phyloP scores from a whole-genome alignment of 2,797 vertebrate species.

The Gastrophryne carolinensis region DNA sequence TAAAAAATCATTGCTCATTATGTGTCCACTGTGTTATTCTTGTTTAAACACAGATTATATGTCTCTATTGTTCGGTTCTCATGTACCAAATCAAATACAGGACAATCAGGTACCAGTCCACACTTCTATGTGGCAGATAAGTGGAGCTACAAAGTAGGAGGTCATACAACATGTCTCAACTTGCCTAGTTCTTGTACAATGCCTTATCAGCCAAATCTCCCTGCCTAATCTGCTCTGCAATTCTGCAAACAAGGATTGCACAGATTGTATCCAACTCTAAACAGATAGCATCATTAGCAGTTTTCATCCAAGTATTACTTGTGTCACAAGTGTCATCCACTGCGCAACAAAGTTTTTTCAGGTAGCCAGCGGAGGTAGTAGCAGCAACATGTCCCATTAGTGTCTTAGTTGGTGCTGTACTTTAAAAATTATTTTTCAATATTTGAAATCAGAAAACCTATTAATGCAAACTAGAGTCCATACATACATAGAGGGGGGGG shows the following conservation, averaged over 20 bases:
- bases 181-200: slow-evolving; percentile 26
- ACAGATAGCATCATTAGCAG: too few species aligned
- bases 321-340: too few species aligned
- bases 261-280: neutral
- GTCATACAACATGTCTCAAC: slow-evolving; percentile 30
- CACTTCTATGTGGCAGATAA: neutral
- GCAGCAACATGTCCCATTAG: too few species aligned
- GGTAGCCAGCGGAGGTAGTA: too few species aligned
- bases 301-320: too few species aligned
- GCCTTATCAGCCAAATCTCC: neutral
- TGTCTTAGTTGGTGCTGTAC: too few species aligned
- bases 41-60: neutral
- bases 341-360: too few species aligned
- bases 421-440: too few species aligned
- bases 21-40: neutral
- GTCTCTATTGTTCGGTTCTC: slow-evolving; percentile 9
- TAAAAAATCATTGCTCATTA: slow-evolving; percentile 2
- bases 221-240: slow-evolving; percentile 3
- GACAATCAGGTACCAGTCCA: neutral
- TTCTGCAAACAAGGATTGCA: slow-evolving; percentile 1
- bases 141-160: neutral
- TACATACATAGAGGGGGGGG: too few species aligned
- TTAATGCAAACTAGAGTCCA: too few species aligned
- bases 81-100: slow-evolving; percentile 14
- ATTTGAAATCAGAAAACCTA: too few species aligned